Evolutionary conservation across 2,797 vertebrate genomes (phyloP), one percentile per base, ranked within the genome.

Genomic region (Aeoliscus strigatus): DNA sequence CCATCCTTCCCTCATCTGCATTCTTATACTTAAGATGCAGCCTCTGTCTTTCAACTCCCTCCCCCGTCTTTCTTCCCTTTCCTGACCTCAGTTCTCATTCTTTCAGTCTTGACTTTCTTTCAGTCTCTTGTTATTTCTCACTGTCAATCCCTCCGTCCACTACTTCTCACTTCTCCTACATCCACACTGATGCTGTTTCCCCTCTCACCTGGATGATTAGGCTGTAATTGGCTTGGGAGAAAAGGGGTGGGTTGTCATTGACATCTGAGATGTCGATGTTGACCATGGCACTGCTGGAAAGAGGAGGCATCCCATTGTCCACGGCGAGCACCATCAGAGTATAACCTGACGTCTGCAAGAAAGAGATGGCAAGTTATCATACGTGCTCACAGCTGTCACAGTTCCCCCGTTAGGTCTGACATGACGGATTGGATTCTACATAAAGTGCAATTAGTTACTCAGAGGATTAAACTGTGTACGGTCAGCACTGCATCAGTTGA

Each of bases 221-320:
- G 35, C 91, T 98, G 73, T 97, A 94, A 84, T 98, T 99, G 47
- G 80, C 92, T 76, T 90, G 90, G 51, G 94, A 93, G 87, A 99
- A 99, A 39, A 92, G 51, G 0, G 96, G 96, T 0, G 94, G 87
- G 29, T 99, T 98, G 84, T 98, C 96, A 9, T 99, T 99, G 74
- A 99, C 88, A 32, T 99, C 96, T 0, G 95, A 97, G 70, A 99
- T 93, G 58, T 99, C 96, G 5, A 99, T 92, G 83, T 98, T 98
- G 75, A 98, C 90, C 1, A 88, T 84, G 25, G 91, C 81, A 0
- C 78, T 94, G 82, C 88, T 93, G 72, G 82, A 81, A 45, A 86
- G 87, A 29, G 91, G 69, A 0, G 91, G 92, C 24, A 28, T 79
- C 39, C 95, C 96, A 2, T 87, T 95, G 77, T 99, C 96, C 7